Base-by-base conservation (phyloP, 1,140 invertebrate genomes). In the Dreissena rostriformis region DNA sequence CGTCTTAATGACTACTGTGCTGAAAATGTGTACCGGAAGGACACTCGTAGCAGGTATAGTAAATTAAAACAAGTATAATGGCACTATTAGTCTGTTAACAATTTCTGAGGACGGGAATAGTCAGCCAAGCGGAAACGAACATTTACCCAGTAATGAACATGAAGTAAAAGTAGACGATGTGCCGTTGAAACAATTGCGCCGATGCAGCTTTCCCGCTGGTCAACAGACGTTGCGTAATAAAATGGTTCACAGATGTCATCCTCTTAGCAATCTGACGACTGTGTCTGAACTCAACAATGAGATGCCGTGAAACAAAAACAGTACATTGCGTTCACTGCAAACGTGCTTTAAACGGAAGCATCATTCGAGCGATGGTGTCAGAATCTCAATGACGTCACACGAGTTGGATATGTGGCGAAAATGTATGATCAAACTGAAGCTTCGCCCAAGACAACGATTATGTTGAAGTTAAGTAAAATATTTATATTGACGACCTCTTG, bases 21-120 rank as follows among this genome's bases (percentile, higher is more conserved):
- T 79, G 10, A 79, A 79, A 17, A 26, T 79, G 11, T 79, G 63
- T 24, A 79, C 76, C 49, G 76, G 76, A 70, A 53, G 28, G 24
- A 79, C 67, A 15, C 17, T 79, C 8, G n/a, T 79, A 19, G 51
- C 53, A n/a, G 63, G 76, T n/a, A 57, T 57, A 19, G 19, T 14
- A 19, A 19, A 57, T 57, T 57, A 19, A 14, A 57, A 12, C 53
- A 14, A 12, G 12, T 57, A 19, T 19, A 57, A 57, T 14, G 53
- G 19, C 53, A 12, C 53, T 12, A 19, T 19, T 19, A 19, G 53
- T 14, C 19, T 57, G 12, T 57, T 19, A 12, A 19, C 53, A 14
- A 57, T 57, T 14, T 14, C 53, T 57, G 12, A 57, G 19, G 12
- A 12, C 12, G 53, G 19, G 19, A 57, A 57, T 12, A 57, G 53